A percentile compares a stretch with the other conserved stretches of the same genome.
Conservation (phyloP, 2,888 invertebrate species). For the Acanthoscelides obtectus region DNA sequence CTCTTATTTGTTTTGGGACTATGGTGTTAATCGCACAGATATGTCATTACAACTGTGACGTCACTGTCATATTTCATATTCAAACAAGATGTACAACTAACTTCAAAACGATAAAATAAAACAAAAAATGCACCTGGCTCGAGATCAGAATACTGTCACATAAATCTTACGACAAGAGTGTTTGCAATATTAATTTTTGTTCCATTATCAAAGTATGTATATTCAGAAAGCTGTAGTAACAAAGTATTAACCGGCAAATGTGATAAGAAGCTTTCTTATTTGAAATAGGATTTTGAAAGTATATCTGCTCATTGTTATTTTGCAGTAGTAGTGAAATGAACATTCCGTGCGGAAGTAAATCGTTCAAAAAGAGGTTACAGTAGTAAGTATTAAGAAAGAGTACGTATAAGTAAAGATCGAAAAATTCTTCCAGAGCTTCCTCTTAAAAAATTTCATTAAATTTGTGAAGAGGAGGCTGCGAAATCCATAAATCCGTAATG, state of each 20-base stretch:
- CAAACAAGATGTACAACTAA: too few relatives aligned
- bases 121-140: neutral
- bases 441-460: neutral
- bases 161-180: neutral
- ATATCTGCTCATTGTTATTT: neutral
- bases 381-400: neutral
- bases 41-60: too few relatives aligned
- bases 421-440: neutral
- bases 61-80: too few relatives aligned
- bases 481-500: too few relatives aligned
- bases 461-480: too few relatives aligned
- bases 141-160: neutral
- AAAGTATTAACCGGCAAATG: neutral
- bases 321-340: neutral
- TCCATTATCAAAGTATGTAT: neutral
- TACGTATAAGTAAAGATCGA: neutral
- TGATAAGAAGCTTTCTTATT: neutral
- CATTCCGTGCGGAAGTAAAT: neutral
- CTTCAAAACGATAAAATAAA: too few relatives aligned
- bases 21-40: too few relatives aligned
- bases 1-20: too few relatives aligned
- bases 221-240: neutral
- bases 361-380: neutral
- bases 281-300: neutral
- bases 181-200: neutral